Conservation (phyloP, 2,888 invertebrate genomes). For the Oconnorella tubifera region DNA sequence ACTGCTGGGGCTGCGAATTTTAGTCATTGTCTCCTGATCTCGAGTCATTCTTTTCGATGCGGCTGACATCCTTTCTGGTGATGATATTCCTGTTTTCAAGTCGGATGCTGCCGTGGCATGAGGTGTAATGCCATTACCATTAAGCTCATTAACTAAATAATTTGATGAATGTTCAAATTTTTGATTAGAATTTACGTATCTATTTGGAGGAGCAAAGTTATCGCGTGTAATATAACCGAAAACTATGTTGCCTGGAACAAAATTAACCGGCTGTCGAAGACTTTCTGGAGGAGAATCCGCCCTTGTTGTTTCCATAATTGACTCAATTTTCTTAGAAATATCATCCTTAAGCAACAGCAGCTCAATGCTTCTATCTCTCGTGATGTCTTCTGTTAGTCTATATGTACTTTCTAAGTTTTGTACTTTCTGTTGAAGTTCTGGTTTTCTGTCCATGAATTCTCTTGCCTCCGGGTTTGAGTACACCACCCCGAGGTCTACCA, state of each 20-base stretch:
- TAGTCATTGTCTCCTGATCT: too few species aligned
- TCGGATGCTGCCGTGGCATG: too few species aligned
- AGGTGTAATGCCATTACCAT: too few species aligned
- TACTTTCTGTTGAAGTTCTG: constrained; percentile 35
- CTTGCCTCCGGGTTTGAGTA: constrained; percentile 43
- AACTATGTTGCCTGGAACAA: constrained; percentile 47
- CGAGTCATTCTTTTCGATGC: too few species aligned
- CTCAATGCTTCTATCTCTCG: constrained; percentile 51
- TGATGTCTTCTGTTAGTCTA: constrained; percentile 49
- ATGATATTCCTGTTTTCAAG: too few species aligned
- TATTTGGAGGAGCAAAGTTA: too few species aligned
- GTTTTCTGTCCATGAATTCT: constrained; percentile 45
- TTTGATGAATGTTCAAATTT: too few species aligned
- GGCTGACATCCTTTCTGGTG: too few species aligned
- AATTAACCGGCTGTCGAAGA: constrained; percentile 39
- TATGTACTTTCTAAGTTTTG: constrained; percentile 48
- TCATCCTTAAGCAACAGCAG: constrained; percentile 52
- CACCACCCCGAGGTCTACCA: constrained; percentile 45
- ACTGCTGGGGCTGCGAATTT: too few species aligned
- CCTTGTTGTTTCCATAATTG: constrained; percentile 41
- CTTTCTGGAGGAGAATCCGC: constrained; percentile 40
- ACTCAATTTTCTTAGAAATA: constrained; percentile 47
- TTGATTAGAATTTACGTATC: too few species aligned
- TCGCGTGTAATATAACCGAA: too few species aligned
- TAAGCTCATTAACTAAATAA: too few species aligned